phyloP scores from a whole-genome alignment of 2,888 invertebrate species.

The Euzetes globulus region DNA sequence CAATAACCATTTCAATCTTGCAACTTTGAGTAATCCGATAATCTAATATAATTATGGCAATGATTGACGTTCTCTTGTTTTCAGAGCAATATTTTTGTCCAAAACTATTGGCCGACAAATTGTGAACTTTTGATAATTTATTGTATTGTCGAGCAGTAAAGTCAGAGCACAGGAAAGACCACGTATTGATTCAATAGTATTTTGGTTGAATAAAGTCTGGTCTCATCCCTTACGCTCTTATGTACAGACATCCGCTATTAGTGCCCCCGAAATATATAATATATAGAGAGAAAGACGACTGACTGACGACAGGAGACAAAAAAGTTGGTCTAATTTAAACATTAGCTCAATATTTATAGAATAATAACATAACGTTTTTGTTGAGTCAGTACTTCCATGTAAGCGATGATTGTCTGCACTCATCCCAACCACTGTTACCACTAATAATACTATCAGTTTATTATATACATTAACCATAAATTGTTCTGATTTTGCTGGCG shows the following conservation, averaged over 20 bases:
- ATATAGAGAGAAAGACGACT: not conserved
- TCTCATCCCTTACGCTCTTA: not conserved
- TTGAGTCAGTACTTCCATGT: not conserved
- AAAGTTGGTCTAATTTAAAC: conserved; percentile 20
- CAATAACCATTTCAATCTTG: not conserved
- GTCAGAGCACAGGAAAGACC: conserved; percentile 14
- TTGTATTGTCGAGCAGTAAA: not conserved
- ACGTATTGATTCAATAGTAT: not conserved
- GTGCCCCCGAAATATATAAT: conserved; percentile 4
- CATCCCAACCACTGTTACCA: conserved; percentile 20
- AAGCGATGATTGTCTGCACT: not conserved
- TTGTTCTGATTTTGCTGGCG: not conserved
- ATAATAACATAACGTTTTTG: not conserved
- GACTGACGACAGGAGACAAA: not conserved
- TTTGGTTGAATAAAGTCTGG: not conserved
- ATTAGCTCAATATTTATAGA: conserved; percentile 13
- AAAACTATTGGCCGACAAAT: conserved; percentile 6
- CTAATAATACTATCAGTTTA: conserved; percentile 22
- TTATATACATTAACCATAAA: conserved; percentile 8
- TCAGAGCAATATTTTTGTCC: not conserved
- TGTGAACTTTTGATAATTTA: conserved; percentile 7
- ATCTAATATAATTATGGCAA: too few species aligned
- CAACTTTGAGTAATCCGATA: not conserved
- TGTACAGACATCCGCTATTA: conserved; percentile 25
- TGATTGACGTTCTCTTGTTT: not conserved